These are phyloP conservation scores for Hafferia zeledoni DNA, from an alignment of 2,797 vertebrate species.

Conservation along the genomic window DNA sequence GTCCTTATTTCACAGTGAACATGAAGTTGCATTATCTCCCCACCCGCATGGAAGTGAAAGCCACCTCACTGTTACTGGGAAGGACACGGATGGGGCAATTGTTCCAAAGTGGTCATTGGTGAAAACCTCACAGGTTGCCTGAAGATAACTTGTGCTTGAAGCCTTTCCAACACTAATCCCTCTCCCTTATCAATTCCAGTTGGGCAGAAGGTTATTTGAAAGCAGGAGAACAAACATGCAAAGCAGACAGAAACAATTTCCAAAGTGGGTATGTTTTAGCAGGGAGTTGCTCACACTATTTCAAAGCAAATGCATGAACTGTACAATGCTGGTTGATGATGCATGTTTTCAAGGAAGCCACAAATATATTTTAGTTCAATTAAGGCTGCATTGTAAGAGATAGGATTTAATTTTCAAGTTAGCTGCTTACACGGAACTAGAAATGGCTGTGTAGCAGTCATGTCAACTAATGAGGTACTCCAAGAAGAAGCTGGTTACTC, in stretches of 20 bases:
- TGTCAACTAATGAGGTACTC: not conserved
- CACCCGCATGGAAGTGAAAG: not conserved
- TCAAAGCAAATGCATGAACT: not conserved
- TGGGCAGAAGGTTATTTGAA: not conserved
- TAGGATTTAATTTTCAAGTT: conserved; percentile 11
- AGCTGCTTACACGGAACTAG: not conserved
- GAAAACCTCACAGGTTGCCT: not conserved
- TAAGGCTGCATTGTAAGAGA: not conserved
- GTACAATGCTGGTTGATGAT: not conserved
- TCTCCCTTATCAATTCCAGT: not conserved
- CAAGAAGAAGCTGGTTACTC: conserved; percentile 18
- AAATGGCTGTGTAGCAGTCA: not conserved
- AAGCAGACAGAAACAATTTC: not conserved
- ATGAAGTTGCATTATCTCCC: not conserved
- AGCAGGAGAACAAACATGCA: not conserved
- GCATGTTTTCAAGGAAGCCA: not conserved
- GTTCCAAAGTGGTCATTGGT: not conserved
- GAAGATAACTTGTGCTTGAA: not conserved
- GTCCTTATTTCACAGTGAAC: not conserved
- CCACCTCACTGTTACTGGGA: not conserved
- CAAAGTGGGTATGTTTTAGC: not conserved
- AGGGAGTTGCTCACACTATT: not conserved
- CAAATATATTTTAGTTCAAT: not conserved
- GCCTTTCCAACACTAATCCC: not conserved
- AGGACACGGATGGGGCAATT: not conserved